Conservation (phyloP, 2,888 invertebrate species). For the Lampropteryx suffumata region DNA sequence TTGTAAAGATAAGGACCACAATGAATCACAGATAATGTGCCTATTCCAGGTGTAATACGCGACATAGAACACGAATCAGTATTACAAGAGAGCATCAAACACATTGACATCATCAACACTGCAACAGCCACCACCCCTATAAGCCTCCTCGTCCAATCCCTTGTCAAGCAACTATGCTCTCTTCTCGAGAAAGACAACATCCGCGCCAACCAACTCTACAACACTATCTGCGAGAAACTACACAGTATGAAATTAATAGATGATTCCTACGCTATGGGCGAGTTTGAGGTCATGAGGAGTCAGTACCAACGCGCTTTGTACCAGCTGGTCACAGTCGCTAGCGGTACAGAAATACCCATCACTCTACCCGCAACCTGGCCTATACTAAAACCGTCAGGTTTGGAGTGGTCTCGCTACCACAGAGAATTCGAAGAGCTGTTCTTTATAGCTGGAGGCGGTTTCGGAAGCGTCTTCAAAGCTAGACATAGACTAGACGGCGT, state of each 20-base stretch:
- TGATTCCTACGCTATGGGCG: slow-evolving; percentile 86
- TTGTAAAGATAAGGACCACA: no score
- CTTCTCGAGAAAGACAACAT: slow-evolving; percentile 84
- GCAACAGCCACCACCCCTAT: slow-evolving; percentile 80
- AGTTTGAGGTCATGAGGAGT: slow-evolving; percentile 87
- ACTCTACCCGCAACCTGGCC: slow-evolving; percentile 78
- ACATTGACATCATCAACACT: slow-evolving; percentile 65
- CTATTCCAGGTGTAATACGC: slow-evolving; percentile 59
- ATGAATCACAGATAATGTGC: no score
- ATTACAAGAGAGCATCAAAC: slow-evolving; percentile 61
- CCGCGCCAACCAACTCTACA: slow-evolving; percentile 84
- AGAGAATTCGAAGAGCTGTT: slow-evolving; percentile 87
- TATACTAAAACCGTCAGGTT: slow-evolving; percentile 71
- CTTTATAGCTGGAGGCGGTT: slow-evolving; percentile 89
- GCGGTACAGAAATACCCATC: slow-evolving; percentile 77
- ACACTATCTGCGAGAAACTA: slow-evolving; percentile 86
- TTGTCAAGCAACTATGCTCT: slow-evolving; percentile 86
- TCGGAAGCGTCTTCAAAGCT: slow-evolving; percentile 90
- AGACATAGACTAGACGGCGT: slow-evolving; percentile 88
- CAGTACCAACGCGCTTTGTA: slow-evolving; percentile 87
- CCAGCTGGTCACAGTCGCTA: slow-evolving; percentile 84
- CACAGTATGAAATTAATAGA: slow-evolving; percentile 87
- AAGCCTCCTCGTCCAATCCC: slow-evolving; percentile 87
- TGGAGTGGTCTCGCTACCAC: slow-evolving; percentile 86
- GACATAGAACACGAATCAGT: slow-evolving; percentile 61